Evolutionary conservation across 2,113 vertebrate species (phyloP).

Genomic region (Anseranas semipalmata): DNA sequence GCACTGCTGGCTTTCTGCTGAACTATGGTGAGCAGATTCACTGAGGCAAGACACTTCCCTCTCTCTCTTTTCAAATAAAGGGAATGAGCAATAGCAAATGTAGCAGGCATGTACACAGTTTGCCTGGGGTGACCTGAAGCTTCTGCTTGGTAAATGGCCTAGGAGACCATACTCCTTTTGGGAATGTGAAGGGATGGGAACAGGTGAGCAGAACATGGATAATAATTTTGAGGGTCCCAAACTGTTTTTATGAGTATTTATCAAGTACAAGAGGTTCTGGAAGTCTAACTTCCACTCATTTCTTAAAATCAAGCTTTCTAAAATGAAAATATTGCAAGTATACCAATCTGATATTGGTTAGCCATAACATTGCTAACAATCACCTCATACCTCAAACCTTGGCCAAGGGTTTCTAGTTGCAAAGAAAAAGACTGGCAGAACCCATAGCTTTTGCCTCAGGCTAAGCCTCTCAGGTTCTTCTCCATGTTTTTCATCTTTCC

Average conservation of each 20-base stretch:
- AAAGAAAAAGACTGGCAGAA: constrained; percentile 3
- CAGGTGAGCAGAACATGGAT: not conserved
- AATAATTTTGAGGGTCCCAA: not conserved
- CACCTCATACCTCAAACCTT: not conserved
- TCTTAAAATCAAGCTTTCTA: not conserved
- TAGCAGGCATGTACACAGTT: not conserved
- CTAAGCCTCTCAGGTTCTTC: not conserved
- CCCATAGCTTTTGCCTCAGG: not conserved
- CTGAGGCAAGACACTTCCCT: not conserved
- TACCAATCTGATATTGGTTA: not conserved
- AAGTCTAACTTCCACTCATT: not conserved
- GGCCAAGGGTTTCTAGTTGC: not conserved
- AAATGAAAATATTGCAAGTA: not conserved
- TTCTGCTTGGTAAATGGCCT: not conserved
- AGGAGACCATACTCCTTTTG: not conserved
- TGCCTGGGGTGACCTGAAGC: not conserved
- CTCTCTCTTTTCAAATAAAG: not conserved
- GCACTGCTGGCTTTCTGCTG: not conserved
- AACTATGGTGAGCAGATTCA: not conserved
- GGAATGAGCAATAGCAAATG: not conserved
- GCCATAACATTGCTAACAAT: not conserved
- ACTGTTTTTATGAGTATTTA: not conserved
- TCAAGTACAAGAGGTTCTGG: not conserved
- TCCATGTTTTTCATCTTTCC: not conserved
- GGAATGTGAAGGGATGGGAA: not conserved